Percentiles rank a stretch among this genome's conserved stretches.
phyloP scores from a whole-genome alignment of 2,113 vertebrate genomes.

The Cebus imitator region DNA sequence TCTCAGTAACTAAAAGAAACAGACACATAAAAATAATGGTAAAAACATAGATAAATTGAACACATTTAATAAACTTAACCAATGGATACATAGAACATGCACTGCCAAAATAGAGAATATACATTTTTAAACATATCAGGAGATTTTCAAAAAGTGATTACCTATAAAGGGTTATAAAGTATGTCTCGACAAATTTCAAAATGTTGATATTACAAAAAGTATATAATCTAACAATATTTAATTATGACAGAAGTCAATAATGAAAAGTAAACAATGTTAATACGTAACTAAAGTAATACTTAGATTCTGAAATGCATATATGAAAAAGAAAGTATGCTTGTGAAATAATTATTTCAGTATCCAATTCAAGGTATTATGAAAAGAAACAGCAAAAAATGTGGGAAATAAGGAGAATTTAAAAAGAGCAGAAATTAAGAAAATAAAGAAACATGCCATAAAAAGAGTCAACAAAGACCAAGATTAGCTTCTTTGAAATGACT shows the following conservation, averaged over 20 bases:
- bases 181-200: neutral
- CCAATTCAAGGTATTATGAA: neutral
- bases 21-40: neutral
- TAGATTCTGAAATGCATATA: neutral
- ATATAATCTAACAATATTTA: neutral
- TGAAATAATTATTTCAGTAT: neutral
- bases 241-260: neutral
- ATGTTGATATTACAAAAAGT: neutral
- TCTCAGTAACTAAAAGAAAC: neutral
- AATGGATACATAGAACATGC: neutral
- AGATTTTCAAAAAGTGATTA: neutral
- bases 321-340: neutral
- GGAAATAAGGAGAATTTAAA: neutral
- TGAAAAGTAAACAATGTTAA: neutral
- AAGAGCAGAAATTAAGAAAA: neutral
- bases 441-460: neutral
- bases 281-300: neutral
- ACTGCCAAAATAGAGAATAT: neutral
- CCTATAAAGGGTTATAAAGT: neutral
- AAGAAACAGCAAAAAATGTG: neutral
- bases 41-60: neutral
- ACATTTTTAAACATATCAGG: neutral
- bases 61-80: neutral
- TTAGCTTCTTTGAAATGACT: neutral
- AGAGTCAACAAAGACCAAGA: neutral